Base-by-base conservation (phyloP, 2,797 vertebrate genomes). In the Pipistrellus kuhlii region DNA sequence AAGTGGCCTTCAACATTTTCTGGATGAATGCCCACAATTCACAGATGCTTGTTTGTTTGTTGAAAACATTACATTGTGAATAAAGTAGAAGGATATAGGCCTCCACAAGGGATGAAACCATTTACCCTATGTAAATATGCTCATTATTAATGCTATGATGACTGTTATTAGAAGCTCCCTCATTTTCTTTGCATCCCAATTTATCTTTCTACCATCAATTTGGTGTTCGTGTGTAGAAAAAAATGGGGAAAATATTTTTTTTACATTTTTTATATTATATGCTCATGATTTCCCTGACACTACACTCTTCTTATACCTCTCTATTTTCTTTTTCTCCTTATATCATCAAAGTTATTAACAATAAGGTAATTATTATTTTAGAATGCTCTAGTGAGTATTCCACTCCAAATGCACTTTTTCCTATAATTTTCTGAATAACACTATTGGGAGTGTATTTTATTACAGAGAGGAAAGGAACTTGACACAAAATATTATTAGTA, bases 371-470 rank as follows among this genome's bases (percentile, higher is more conserved):
- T 64, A 69, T 1, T 51, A 53, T 68, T 94, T 86, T 55, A 92
- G 38, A 76, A 89, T 68, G 75, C 44, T 66, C n/a, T 80, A 35
- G n/a, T 85, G 32, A 68, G 13, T 94, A 71, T 59, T 59, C 25
- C 12, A 62, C 8, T 41, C 14, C 64, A 92, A 73, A 69, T 71
- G 5, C 1, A n/a, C 41, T 87, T 90, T 64, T 8, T 64, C 15
- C 59, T 80, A 85, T 89, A 55, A 64, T 72, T 62, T 59, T 85
- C 57, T 57, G 44, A 85, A 88, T 72, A 90, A 89, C n/a, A 13
- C 2, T 48, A 7, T 30, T 46, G 9, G 25, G 23, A 78, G 35
- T 71, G 32, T 59, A 48, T 69, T 86, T 88, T 91, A 78, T 83
- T 53, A 75, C 7, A 85, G 27, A 55, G 8, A 85, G 73, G 20